Evolutionary conservation across 2,797 vertebrate species (phyloP).

Genomic region (Sebastes taczanowskii): DNA sequence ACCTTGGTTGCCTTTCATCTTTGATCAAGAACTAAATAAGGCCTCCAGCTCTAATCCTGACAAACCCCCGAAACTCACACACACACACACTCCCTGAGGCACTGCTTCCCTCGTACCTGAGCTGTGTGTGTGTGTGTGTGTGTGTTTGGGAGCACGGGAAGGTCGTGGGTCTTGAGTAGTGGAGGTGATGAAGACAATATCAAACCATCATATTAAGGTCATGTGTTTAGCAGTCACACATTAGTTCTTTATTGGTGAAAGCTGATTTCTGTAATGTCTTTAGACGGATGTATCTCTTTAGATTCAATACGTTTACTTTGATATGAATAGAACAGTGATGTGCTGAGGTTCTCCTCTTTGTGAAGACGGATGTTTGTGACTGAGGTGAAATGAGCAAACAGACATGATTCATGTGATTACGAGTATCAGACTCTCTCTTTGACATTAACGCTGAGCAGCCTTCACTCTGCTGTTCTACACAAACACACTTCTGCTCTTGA

Average conservation of each 20-base stretch:
- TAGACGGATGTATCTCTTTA: neutral
- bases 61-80: neutral
- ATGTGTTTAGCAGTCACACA: neutral
- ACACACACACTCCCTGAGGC: neutral
- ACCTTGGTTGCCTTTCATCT: conserved; percentile 22
- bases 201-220: no score
- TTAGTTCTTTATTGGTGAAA: neutral
- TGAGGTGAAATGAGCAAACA: neutral
- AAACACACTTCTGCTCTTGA: neutral
- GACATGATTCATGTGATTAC: neutral
- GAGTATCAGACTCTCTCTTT: neutral
- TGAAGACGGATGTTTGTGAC: no score
- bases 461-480: no score
- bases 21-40: conserved; percentile 18
- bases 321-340: neutral
- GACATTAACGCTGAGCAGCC: neutral
- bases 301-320: no score
- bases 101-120: no score
- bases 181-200: neutral
- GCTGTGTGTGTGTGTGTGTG: neutral
- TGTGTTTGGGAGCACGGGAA: neutral
- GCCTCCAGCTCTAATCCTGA: conserved; percentile 20
- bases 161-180: neutral
- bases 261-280: neutral
- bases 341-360: no score